phyloP scores from a whole-genome alignment of 2,888 invertebrate species.

The Hyppa rectilinea region DNA sequence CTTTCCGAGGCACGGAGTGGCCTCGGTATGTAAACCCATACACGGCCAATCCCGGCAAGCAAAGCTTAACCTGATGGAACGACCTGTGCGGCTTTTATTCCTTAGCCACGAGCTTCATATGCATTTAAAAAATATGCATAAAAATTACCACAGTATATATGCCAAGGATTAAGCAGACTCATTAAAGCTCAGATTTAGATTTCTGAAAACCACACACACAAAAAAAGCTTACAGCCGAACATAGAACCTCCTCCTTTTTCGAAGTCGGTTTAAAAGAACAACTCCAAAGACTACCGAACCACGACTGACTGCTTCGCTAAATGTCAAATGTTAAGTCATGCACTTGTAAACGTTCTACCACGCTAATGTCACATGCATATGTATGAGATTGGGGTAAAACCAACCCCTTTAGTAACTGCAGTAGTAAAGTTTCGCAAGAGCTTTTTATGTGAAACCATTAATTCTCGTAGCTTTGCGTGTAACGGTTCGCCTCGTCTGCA shows the following conservation, averaged over 20 bases:
- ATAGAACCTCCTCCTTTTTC: too few species aligned
- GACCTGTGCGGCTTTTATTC: too few species aligned
- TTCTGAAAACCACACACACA: too few species aligned
- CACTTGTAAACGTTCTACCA: neutral
- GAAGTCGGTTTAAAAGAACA: too few species aligned
- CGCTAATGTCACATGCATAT: constrained; percentile 41
- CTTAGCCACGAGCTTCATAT: too few species aligned
- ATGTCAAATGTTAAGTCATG: constrained; percentile 30
- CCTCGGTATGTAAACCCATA: too few species aligned
- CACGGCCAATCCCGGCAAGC: too few species aligned
- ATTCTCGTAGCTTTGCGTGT: constrained; percentile 23
- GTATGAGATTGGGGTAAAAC: constrained; percentile 37
- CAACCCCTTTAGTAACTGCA: constrained; percentile 29
- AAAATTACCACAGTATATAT: neutral
- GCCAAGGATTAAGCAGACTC: constrained; percentile 7
- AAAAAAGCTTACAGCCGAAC: too few species aligned
- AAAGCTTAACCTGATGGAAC: too few species aligned
- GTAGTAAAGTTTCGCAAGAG: constrained; percentile 16
- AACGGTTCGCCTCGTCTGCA: constrained; percentile 19
- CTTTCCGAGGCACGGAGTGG: too few species aligned
- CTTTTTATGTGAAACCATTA: constrained; percentile 35
- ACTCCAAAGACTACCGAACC: constrained; percentile 2
- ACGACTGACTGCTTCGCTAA: constrained; percentile 6
- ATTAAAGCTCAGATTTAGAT: too few species aligned
- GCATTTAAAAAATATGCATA: neutral